Conservation (phyloP, 2,113 vertebrate species). For the Ploceus nigricollis region DNA sequence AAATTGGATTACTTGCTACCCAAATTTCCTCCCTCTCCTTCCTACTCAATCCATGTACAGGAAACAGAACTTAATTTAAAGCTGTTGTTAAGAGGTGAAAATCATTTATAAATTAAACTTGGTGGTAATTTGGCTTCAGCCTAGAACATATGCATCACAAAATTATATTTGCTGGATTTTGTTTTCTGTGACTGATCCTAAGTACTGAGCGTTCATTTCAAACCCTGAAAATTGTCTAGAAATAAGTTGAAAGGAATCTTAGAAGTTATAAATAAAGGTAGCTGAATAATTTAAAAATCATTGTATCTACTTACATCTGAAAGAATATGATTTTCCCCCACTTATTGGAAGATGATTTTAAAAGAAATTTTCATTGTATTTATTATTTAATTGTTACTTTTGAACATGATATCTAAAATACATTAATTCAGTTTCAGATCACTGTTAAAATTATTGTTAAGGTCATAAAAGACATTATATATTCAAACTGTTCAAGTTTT, state of each 20-base stretch:
- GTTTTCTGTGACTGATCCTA: neutral
- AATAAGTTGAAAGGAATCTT: neutral
- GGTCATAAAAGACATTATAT: neutral
- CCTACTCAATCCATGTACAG: neutral
- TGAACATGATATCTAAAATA: neutral
- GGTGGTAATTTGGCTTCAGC: neutral
- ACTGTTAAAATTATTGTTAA: neutral
- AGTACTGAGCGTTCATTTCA: neutral
- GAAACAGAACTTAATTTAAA: neutral
- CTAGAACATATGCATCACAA: neutral
- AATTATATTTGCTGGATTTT: neutral
- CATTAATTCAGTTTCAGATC: neutral
- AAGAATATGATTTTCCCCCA: neutral
- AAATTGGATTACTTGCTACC: neutral
- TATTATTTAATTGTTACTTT: neutral
- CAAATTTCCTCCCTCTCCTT: neutral
- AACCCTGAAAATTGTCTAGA: neutral
- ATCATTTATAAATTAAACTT: neutral
- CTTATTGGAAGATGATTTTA: neutral
- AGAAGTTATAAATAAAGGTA: neutral
- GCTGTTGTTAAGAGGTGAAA: neutral
- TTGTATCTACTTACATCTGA: neutral
- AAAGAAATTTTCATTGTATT: neutral
- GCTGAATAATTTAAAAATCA: neutral
- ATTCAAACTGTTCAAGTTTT: neutral